phyloP scores from a whole-genome alignment of 2,113 vertebrate species.

The Strix uralensis region DNA sequence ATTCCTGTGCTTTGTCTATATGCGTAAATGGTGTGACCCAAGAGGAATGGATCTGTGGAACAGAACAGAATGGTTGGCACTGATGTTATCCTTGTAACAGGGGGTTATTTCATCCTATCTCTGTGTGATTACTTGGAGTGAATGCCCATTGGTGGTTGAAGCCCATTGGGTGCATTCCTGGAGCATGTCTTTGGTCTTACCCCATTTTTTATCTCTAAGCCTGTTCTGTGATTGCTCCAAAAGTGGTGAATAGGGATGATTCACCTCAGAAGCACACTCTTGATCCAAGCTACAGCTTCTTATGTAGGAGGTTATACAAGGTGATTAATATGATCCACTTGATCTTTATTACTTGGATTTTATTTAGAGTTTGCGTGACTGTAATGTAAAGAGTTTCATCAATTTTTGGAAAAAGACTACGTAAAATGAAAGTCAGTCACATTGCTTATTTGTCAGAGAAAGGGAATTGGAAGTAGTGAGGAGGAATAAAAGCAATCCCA shows the following conservation, averaged over 20 bases:
- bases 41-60: neutral
- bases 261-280: neutral
- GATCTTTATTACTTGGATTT: neutral
- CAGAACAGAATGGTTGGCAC: neutral
- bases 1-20: neutral
- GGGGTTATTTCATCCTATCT: neutral
- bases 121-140: neutral
- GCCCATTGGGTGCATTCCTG: neutral
- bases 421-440: neutral
- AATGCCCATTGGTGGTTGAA: neutral
- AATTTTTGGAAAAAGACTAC: neutral
- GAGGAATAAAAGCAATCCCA: neutral
- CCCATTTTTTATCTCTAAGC: neutral
- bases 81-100: neutral
- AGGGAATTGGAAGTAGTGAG: neutral
- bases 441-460: neutral
- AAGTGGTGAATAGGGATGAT: neutral
- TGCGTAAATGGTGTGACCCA: neutral
- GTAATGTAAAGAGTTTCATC: neutral
- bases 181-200: neutral
- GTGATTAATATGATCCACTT: neutral
- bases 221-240: neutral
- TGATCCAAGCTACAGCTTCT: neutral
- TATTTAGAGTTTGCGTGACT: neutral
- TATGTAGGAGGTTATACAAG: neutral